Percentiles rank a stretch among this genome's conserved stretches.
These are phyloP conservation scores for Catharus fuscescens DNA, from an alignment of 2,113 vertebrate species.

Conservation along the genomic window DNA sequence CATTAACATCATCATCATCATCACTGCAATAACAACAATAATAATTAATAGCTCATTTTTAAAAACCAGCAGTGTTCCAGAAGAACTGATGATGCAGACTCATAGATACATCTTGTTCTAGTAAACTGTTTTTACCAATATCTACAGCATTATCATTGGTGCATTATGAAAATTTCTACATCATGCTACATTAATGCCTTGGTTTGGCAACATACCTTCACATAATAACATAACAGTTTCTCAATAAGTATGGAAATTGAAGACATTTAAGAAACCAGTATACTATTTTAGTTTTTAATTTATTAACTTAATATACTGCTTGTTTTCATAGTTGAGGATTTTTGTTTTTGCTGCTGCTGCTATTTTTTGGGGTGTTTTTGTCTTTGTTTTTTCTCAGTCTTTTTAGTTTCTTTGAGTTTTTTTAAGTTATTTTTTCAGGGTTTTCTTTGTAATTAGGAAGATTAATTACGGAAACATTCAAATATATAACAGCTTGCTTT, in stretches of 20 bases:
- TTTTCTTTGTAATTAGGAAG: neutral
- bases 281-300: neutral
- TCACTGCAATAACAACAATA: neutral
- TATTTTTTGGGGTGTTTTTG: neutral
- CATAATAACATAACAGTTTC: neutral
- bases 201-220: neutral
- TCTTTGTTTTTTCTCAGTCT: rapidly evolving
- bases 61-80: neutral
- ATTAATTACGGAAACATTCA: neutral
- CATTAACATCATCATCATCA: rapidly evolving
- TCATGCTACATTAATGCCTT: neutral
- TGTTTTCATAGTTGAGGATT: neutral
- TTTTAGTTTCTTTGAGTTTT: neutral
- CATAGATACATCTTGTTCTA: rapidly evolving
- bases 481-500: neutral
- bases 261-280: neutral
- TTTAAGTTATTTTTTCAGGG: neutral
- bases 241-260: neutral
- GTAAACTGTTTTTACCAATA: neutral
- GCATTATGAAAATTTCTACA: neutral
- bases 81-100: neutral
- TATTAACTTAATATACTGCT: neutral
- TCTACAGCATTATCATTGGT: neutral
- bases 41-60: neutral
- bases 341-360: neutral